Evolutionary conservation across 2,113 vertebrate genomes (phyloP).

Genomic region (Xiphias gladius): DNA sequence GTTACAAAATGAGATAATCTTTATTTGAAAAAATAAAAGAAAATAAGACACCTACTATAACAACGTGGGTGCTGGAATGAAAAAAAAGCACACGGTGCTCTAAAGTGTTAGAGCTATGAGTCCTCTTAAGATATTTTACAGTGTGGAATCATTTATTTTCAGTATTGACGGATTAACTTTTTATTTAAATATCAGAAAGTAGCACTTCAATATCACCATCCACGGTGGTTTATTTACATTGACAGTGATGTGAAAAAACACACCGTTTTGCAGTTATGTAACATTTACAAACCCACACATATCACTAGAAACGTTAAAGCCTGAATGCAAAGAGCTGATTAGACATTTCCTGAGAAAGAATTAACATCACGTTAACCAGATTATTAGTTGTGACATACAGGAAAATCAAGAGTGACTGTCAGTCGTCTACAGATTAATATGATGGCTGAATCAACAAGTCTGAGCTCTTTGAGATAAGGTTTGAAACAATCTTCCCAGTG

Average conservation of each 20-base stretch:
- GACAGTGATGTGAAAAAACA: constrained; percentile 1
- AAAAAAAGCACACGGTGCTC: constrained; percentile 5
- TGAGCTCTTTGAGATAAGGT: constrained; percentile 61
- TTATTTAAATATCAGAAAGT: constrained; percentile 31
- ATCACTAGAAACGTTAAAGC: constrained; percentile 1
- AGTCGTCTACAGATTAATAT: constrained; percentile 39
- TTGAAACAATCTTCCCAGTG: constrained; percentile 53
- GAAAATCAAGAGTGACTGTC: constrained; percentile 30
- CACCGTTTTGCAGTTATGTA: not conserved
- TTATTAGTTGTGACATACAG: constrained; percentile 26
- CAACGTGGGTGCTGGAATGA: constrained; percentile 32
- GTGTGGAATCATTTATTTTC: constrained; percentile 43
- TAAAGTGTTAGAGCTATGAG: constrained; percentile 39
- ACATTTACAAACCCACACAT: constrained; percentile 29
- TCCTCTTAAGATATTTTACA: constrained; percentile 47
- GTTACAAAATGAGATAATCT: constrained; percentile 32
- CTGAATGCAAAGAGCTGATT: not conserved
- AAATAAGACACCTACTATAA: constrained; percentile 33
- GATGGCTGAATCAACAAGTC: constrained; percentile 57
- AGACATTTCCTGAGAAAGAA: constrained; percentile 21
- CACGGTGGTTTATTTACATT: constrained; percentile 32
- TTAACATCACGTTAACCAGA: constrained; percentile 6
- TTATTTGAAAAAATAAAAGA: constrained; percentile 17
- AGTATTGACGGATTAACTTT: constrained; percentile 46
- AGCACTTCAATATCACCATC: constrained; percentile 23